Evolutionary conservation across 92 coral and sea anemone species (phyloP).

Genomic region (Parazoanthus atlanticus): DNA sequence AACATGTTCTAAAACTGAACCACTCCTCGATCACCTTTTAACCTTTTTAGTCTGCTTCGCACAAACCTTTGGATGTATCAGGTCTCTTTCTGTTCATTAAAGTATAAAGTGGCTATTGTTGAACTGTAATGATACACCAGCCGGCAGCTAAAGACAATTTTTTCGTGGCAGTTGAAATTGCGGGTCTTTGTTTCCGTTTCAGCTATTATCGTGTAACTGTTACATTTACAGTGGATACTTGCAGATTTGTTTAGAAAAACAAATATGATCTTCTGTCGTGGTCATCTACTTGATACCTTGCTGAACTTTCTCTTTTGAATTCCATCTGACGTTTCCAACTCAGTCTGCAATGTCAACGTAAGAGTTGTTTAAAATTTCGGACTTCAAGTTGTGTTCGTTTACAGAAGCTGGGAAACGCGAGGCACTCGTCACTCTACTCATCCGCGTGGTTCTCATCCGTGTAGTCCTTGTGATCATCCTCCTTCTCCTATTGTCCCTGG

Average conservation of each 20-base stretch:
- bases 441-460: slow-evolving; percentile 76
- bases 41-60: no score
- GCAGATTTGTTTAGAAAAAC: not conserved
- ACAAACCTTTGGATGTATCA: no score
- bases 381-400: slow-evolving; percentile 37
- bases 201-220: not conserved
- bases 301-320: not conserved
- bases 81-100: no score
- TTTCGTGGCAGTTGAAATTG: not conserved
- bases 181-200: not conserved
- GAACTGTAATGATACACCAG: not conserved
- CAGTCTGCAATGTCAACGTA: not conserved
- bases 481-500: slow-evolving; percentile 52
- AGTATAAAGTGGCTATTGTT: not conserved
- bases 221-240: not conserved
- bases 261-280: slow-evolving; percentile 13
- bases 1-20: no score
- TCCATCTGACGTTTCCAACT: not conserved
- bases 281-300: not conserved
- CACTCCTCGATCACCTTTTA: no score
- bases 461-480: slow-evolving; percentile 58
- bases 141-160: not conserved
- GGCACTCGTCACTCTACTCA: slow-evolving; percentile 56
- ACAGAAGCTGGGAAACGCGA: slow-evolving; percentile 63
- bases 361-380: not conserved